Conservation (phyloP, 92 coral and sea anemone species). For the Phenganax subtilis region DNA sequence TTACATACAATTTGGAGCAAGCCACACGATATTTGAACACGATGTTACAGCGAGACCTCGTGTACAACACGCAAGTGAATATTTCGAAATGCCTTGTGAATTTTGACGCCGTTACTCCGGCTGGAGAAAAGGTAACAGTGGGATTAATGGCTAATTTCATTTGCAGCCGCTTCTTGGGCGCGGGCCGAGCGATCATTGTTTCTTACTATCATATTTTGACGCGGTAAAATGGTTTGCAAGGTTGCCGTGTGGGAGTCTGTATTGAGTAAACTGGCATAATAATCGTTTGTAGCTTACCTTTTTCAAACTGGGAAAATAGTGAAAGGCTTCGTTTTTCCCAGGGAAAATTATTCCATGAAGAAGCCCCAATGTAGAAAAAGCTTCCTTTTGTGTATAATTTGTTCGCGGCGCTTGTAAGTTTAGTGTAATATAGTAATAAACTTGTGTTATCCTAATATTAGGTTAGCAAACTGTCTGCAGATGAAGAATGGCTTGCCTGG, state of each 20-base stretch:
- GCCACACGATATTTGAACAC: slow-evolving; percentile 33
- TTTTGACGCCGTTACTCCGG: slow-evolving; percentile 53
- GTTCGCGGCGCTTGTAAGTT: no score
- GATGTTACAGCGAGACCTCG: slow-evolving; percentile 63
- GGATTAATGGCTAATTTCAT: background rate
- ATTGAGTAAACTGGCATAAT: no score
- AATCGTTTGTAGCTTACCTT: no score
- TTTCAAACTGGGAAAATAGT: no score
- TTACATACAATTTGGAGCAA: slow-evolving; percentile 54
- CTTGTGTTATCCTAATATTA: background rate
- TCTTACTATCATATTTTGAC: no score
- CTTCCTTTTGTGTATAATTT: no score
- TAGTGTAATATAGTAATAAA: no score
- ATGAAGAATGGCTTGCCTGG: background rate
- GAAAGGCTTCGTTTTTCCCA: no score
- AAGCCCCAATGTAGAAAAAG: no score
- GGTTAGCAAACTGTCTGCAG: background rate
- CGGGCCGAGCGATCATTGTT: background rate
- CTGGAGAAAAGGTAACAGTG: slow-evolving; percentile 51
- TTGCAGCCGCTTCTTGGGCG: background rate
- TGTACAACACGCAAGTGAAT: slow-evolving; percentile 68
- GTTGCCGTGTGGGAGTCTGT: no score
- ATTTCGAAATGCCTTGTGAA: slow-evolving; percentile 67
- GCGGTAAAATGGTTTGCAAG: no score
- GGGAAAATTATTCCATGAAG: no score